Evolutionary conservation across 2,888 invertebrate species (phyloP), one percentile per base, ranked within the genome.

Genomic region (Heliconius cydno): DNA sequence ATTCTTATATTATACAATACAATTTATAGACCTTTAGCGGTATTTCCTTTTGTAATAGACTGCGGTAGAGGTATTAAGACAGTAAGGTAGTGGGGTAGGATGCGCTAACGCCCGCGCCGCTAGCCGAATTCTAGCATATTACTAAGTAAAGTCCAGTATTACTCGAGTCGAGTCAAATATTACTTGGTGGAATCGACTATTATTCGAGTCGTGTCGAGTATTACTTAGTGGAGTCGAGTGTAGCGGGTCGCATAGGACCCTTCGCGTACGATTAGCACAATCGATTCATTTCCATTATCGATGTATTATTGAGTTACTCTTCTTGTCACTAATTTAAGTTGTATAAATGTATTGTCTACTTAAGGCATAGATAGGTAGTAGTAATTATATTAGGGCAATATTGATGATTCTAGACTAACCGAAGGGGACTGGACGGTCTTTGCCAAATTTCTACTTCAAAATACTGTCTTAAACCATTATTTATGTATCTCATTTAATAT

Each of bases 271-370:
- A 90, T 91, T 94, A 94, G 94, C 94, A 94, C 94, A 94, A 94
- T 94, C 88, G 88, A 89, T 89, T 90, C 86, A 87, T 88, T 89
- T 88, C 86, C 88, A 89, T 90, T 90, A 86, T 90, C 90, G 73
- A 73, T 73, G n/a, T 91, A 90, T 91, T 89, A 90, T 92, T 93
- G 91, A 87, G 91, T 93, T 93, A 91, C 92, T 91, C 91, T 92
- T 94, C 94, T 95, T 93, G 94, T 95, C 94, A 95, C 93, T 95
- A 95, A 91, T 92, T 93, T 95, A 94, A 94, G 94, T 93, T 94
- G 94, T 94, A 94, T 92, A 94, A 94, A 94, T 93, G 90, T 92
- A 92, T 90, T 91, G 93, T 94, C 93, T 92, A 90, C 87, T 91
- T 94, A 94, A 93, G 92, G 90, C 91, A 91, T 94, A 94, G 94